A percentile compares a stretch with the other conserved stretches of the same genome.
phyloP scores from a whole-genome alignment of 2,113 vertebrate species.

The Ranitomeya imitator region DNA sequence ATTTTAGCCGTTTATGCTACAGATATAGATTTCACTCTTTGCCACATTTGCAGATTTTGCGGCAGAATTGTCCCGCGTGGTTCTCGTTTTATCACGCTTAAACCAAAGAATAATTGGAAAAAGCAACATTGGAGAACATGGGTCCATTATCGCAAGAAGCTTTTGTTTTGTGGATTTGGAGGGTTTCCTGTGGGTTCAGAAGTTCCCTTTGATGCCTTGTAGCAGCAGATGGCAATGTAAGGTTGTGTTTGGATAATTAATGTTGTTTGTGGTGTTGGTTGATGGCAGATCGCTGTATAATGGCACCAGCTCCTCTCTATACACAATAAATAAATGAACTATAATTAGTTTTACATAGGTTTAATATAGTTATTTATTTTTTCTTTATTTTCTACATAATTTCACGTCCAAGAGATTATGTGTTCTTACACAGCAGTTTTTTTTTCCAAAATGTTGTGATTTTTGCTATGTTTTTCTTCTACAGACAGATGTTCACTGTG shows the following conservation, averaged over 20 bases:
- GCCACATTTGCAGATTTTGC: too few relatives aligned
- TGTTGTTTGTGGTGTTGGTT: not conserved
- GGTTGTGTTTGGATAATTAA: constrained; percentile 21
- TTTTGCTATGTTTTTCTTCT: too few relatives aligned
- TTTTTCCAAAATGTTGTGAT: too few relatives aligned
- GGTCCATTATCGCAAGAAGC: not conserved
- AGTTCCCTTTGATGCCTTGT: constrained; percentile 11
- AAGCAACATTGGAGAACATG: not conserved
- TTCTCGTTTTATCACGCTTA: not conserved
- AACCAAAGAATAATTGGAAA: not conserved
- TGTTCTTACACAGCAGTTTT: too few relatives aligned
- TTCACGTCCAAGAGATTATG: too few relatives aligned
- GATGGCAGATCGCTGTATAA: not conserved
- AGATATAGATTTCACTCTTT: too few relatives aligned
- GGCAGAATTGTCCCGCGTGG: too few relatives aligned
- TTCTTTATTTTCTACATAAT: too few relatives aligned
- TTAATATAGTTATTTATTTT: too few relatives aligned
- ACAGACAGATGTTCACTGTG: too few relatives aligned
- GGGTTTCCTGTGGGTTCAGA: not conserved
- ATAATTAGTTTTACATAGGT: not conserved
- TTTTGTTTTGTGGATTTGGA: not conserved
- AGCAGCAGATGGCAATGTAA: constrained; percentile 22
- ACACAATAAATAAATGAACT: not conserved
- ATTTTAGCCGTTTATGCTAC: too few relatives aligned
- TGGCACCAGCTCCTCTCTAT: not conserved